Percentiles rank a stretch among this genome's conserved stretches.
Conservation (phyloP, 1,140 invertebrate species). For the Matsumurasca onukii region DNA sequence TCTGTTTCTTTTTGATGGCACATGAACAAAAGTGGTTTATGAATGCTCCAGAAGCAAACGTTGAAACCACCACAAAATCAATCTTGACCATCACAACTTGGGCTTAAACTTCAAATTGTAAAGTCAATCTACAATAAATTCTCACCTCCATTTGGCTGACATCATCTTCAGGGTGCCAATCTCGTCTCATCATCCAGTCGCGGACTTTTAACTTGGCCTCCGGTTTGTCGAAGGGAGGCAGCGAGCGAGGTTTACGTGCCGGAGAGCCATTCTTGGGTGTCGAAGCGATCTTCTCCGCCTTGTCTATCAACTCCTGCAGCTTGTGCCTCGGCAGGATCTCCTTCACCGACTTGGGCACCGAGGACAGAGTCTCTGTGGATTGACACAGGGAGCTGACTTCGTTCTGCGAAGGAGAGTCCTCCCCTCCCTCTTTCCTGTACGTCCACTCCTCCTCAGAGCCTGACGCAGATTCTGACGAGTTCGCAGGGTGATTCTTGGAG, state of each 20-base stretch:
- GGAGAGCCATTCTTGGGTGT: no score
- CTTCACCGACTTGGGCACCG: background rate
- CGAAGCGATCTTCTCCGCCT: background rate
- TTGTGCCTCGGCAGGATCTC: constrained; percentile 5
- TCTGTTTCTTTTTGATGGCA: no score
- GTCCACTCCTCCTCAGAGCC: constrained; percentile 35
- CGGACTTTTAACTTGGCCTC: constrained; percentile 12
- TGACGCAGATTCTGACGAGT: constrained; percentile 43
- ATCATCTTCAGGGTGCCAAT: constrained; percentile 1
- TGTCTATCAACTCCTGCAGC: constrained; percentile 10
- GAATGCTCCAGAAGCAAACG: no score
- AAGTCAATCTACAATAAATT: no score
- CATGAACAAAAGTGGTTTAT: no score
- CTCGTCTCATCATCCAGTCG: constrained; percentile 19
- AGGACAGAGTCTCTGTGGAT: constrained; percentile 7
- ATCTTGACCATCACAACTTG: no score
- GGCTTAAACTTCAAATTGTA: no score
- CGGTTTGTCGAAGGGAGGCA: constrained; percentile 10
- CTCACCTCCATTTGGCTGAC: no score
- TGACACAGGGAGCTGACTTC: background rate
- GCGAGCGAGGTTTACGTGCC: background rate
- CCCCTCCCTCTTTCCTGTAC: constrained; percentile 21
- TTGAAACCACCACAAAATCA: no score
- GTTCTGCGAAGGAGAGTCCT: background rate
- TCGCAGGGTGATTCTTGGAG: constrained; percentile 51